phyloP scores from a whole-genome alignment of 2,797 vertebrate species.

The Microchirus variegatus region DNA sequence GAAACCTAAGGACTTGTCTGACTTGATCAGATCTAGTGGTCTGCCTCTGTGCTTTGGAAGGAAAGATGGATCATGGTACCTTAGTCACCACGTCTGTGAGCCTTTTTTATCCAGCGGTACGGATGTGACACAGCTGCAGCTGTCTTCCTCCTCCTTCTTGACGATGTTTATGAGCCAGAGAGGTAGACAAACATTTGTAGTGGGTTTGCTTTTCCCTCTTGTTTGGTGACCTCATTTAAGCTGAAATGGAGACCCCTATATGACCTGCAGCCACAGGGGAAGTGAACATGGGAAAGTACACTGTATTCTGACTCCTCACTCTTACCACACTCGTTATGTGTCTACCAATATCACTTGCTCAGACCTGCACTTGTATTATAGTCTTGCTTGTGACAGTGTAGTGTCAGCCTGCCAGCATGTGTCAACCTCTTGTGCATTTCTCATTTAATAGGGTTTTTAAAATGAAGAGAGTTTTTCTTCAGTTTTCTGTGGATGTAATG shows the following conservation, averaged over 20 bases:
- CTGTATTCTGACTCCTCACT: constrained; percentile 50
- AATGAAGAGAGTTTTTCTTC: not conserved
- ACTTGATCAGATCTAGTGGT: constrained; percentile 29
- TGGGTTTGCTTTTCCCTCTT: constrained; percentile 60
- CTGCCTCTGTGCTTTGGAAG: constrained; percentile 17
- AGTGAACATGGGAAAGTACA: constrained; percentile 56
- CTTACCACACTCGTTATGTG: constrained; percentile 18
- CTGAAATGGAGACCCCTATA: constrained; percentile 73
- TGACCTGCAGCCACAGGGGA: constrained; percentile 71
- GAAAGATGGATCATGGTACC: constrained; percentile 15
- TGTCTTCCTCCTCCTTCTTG: constrained; percentile 17
- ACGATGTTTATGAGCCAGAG: constrained; percentile 33
- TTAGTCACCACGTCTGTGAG: constrained; percentile 1
- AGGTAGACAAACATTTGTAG: constrained; percentile 63
- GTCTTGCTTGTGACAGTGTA: not conserved
- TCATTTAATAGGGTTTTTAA: not conserved
- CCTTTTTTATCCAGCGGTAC: constrained; percentile 10
- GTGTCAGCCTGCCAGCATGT: not conserved
- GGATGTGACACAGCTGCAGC: constrained; percentile 33
- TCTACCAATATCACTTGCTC: constrained; percentile 3
- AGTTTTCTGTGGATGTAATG: not conserved
- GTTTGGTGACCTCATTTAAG: constrained; percentile 74
- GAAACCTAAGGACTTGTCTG: constrained; percentile 51
- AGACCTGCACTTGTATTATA: not conserved
- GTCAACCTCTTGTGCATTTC: not conserved